Evolutionary conservation across 2,797 vertebrate species (phyloP).

Genomic region (Avahi laniger): DNA sequence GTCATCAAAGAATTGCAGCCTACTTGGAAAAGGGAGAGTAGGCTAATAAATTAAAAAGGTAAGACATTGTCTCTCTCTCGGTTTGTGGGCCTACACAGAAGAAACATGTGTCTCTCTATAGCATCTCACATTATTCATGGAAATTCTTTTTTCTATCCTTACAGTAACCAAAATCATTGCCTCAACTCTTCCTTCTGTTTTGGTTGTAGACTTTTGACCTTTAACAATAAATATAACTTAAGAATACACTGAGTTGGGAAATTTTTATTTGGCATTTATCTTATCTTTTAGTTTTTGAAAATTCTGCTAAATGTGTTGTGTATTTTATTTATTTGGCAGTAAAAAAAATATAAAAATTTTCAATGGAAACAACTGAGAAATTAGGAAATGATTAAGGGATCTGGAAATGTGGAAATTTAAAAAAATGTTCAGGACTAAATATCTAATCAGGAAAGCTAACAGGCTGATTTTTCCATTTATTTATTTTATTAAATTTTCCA

Average conservation of each 20-base stretch:
- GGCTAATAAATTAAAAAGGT: not conserved
- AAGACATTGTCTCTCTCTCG: not conserved
- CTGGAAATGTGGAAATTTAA: not conserved
- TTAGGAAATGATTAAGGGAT: not conserved
- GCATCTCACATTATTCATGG: not conserved
- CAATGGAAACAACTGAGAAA: conserved; percentile 8
- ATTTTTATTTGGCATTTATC: not conserved
- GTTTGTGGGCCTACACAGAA: not conserved
- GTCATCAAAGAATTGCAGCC: not conserved
- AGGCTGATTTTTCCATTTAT: not conserved
- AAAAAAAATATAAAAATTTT: not conserved
- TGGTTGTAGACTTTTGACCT: not conserved
- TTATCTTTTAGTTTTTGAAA: not conserved
- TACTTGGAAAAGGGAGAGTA: not conserved
- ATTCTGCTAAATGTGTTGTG: not conserved
- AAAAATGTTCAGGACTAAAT: not conserved
- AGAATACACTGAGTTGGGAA: not conserved
- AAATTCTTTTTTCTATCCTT: not conserved
- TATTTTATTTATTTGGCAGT: not conserved
- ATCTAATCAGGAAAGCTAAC: not conserved
- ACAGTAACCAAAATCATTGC: not conserved
- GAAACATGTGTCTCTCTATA: not conserved
- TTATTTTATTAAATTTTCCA: conserved; percentile 5
- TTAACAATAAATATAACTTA: not conserved
- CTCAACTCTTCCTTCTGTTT: not conserved